Conservation (phyloP, 1,140 invertebrate genomes). For the Lasioglossum baleicum region DNA sequence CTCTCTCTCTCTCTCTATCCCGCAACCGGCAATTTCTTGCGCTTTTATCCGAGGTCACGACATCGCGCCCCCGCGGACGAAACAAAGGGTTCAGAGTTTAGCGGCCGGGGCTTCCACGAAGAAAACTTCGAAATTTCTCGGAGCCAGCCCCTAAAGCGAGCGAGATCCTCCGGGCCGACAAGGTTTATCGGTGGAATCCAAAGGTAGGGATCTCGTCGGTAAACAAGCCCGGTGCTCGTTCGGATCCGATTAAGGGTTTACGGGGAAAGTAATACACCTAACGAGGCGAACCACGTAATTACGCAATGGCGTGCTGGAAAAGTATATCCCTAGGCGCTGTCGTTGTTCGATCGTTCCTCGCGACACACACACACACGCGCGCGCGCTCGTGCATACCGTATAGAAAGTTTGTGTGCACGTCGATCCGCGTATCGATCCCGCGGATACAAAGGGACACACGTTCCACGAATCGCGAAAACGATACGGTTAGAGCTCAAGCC, state of each 20-base stretch:
- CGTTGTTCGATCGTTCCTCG: slow-evolving; percentile 42
- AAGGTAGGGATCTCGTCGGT: slow-evolving; percentile 49
- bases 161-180: slow-evolving; percentile 30
- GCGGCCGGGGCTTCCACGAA: slow-evolving; percentile 15
- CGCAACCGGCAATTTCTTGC: neutral
- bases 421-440: slow-evolving; percentile 21
- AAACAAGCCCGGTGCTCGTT: slow-evolving; percentile 64
- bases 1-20: too few relatives aligned
- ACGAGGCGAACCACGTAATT: slow-evolving; percentile 77
- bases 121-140: slow-evolving; percentile 48
- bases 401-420: neutral
- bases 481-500: neutral
- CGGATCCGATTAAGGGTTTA: slow-evolving; percentile 69
- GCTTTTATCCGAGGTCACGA: slow-evolving; percentile 24
- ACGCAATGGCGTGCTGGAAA: slow-evolving; percentile 76
- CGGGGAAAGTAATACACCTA: slow-evolving; percentile 75
- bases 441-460: neutral
- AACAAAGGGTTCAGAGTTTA: neutral
- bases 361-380: slow-evolving; percentile 1
- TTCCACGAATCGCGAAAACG: slow-evolving; percentile 24
- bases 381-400: too few relatives aligned
- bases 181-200: slow-evolving; percentile 43
- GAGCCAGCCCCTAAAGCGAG: slow-evolving; percentile 25
- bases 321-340: slow-evolving; percentile 59
- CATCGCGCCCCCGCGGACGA: neutral